Evolutionary conservation across 2,888 invertebrate species (phyloP).

Genomic region (Hipparchia semele): DNA sequence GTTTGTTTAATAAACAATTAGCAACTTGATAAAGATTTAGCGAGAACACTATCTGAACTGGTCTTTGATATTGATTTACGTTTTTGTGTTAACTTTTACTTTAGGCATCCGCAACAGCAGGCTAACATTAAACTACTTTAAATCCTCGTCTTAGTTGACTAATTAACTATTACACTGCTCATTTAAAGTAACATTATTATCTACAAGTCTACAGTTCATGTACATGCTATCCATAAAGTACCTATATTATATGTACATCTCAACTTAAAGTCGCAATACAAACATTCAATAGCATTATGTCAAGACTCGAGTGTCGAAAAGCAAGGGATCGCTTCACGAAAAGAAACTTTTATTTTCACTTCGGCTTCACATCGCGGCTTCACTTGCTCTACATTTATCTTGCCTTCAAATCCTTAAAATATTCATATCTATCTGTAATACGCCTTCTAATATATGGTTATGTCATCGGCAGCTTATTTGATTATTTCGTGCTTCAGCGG

Average conservation of each 20-base stretch:
- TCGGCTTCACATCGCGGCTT: constrained; percentile 65
- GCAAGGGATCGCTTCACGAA: constrained; percentile 57
- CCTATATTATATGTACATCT: constrained; percentile 21
- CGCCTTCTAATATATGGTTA: constrained; percentile 35
- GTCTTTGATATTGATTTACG: constrained; percentile 19
- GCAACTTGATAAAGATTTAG: constrained; percentile 28
- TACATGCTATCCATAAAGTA: constrained; percentile 43
- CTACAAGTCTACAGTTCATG: constrained; percentile 37
- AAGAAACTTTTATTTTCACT: constrained; percentile 66
- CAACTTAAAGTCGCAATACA: constrained; percentile 33
- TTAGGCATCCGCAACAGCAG: constrained; percentile 28
- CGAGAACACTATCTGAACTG: constrained; percentile 23
- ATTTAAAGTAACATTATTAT: constrained; percentile 35
- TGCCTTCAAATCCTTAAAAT: constrained; percentile 46
- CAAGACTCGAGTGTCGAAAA: constrained; percentile 28
- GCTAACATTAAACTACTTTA: constrained; percentile 25
- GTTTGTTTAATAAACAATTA: constrained; percentile 30
- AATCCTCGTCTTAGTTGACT: constrained; percentile 4
- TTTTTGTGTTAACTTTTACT: constrained; percentile 15
- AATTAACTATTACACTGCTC: constrained; percentile 18
- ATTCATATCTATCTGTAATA: constrained; percentile 44
- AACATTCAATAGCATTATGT: constrained; percentile 27
- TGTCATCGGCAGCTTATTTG: constrained; percentile 36
- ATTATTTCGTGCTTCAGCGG: constrained; percentile 44
- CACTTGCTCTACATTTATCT: constrained; percentile 58